phyloP scores from a whole-genome alignment of 2,797 vertebrate genomes.

The Craterocephalus amniculus region DNA sequence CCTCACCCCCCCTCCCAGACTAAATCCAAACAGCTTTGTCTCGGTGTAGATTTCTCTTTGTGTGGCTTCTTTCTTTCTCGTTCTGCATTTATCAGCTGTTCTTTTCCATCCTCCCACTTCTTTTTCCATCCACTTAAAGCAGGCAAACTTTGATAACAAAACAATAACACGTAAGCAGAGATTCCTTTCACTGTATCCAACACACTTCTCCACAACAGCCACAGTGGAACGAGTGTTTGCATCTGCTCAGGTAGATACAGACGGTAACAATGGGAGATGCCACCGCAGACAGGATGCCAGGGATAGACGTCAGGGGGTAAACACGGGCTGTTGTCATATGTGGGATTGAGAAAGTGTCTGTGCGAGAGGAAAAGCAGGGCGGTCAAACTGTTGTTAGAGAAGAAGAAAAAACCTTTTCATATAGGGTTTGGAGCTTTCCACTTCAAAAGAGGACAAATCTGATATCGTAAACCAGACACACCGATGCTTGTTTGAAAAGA shows the following conservation, averaged over 20 bases:
- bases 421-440: slow-evolving; percentile 60
- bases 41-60: slow-evolving; percentile 55
- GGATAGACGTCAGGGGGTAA: slow-evolving; percentile 63
- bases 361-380: slow-evolving; percentile 27
- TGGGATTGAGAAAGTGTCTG: slow-evolving; percentile 57
- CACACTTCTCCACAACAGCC: slow-evolving; percentile 28
- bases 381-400: slow-evolving; percentile 56
- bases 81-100: slow-evolving; percentile 56
- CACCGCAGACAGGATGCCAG: slow-evolving; percentile 77
- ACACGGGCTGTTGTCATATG: slow-evolving; percentile 78
- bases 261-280: slow-evolving; percentile 59
- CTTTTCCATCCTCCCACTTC: slow-evolving; percentile 54
- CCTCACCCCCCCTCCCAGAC: slow-evolving; percentile 1
- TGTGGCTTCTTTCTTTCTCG: slow-evolving; percentile 56
- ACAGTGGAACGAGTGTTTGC: slow-evolving; percentile 48
- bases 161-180: slow-evolving; percentile 52
- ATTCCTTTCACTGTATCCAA: slow-evolving; percentile 36
- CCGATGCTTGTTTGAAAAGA: slow-evolving; percentile 45
- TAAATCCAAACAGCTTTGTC: slow-evolving; percentile 44
- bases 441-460: slow-evolving; percentile 74
- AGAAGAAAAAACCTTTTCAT: slow-evolving; percentile 47
- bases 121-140: slow-evolving; percentile 59
- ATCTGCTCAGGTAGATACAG: slow-evolving; percentile 68
- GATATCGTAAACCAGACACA: slow-evolving; percentile 71
- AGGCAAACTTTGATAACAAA: slow-evolving; percentile 64